phyloP scores from a whole-genome alignment of 2,797 vertebrate species.

The Babyrousa celebensis region DNA sequence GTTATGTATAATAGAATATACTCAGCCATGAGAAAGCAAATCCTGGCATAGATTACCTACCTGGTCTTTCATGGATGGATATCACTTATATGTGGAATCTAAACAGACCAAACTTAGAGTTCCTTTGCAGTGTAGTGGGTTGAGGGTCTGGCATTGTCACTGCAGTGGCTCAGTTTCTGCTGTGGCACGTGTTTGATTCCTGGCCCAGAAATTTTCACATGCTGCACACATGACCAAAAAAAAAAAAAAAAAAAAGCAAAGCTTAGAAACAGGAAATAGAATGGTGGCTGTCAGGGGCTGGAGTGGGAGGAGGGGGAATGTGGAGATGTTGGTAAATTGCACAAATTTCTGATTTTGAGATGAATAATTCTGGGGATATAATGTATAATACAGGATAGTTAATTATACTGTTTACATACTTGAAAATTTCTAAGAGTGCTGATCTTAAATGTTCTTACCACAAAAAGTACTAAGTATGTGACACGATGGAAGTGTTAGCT shows the following conservation, averaged over 20 bases:
- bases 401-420: background rate
- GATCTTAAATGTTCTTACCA: background rate
- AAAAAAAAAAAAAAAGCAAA: too few species aligned
- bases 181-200: too few species aligned
- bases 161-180: too few species aligned
- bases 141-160: too few species aligned
- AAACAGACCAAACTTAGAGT: too few species aligned
- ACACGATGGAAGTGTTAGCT: background rate
- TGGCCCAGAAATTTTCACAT: too few species aligned
- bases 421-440: background rate
- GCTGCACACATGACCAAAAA: too few species aligned
- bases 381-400: background rate
- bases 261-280: background rate
- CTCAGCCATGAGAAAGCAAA: background rate
- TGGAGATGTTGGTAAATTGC: background rate
- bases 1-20: background rate
- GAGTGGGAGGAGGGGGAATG: background rate
- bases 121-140: too few species aligned
- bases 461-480: background rate
- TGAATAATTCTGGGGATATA: background rate
- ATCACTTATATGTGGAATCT: background rate
- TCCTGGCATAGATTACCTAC: background rate
- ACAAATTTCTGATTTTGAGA: constrained; percentile 1
- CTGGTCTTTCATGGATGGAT: background rate
- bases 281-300: background rate